Base-by-base conservation (phyloP, 2,888 invertebrate genomes). In the Onchidella celtica region DNA sequence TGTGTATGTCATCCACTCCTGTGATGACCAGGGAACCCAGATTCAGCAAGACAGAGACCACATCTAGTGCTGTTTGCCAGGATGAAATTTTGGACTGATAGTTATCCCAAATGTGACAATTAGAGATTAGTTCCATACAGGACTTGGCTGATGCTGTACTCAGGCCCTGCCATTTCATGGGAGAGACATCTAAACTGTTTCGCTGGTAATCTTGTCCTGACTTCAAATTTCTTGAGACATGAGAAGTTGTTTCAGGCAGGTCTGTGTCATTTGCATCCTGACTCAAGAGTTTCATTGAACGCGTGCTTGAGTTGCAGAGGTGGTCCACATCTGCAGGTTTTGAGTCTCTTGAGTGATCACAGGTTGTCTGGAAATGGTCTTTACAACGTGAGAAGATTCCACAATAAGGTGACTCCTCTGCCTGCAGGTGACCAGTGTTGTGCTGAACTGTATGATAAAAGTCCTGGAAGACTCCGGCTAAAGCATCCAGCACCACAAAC, bases 21-120 rank as follows among this genome's bases (percentile, higher is more conserved):
- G 83, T 73, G 69, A 61, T 69, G 27, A 83, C 73, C 27, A 78
- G 38, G n/a, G 55, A 68, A 11, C 80, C 81, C 55, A 83, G 66
- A 47, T 59, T 74, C 55, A 78, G 57, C 40, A 83, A 11, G 6
- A 61, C 66, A 11, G 68, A 81, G n/a, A 81, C 81, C 14, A 70
- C 32, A 29, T 65, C 72, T 0, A 77, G 63, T 21, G 78, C 83
- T 55, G 80, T 63, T 11, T 68, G 34, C 83, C 83, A 83, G 21
- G 77, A 61, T 11, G 57, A 32, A 29, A 81, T 59, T 61, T 83
- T 83, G 11, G 80, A 70, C 38, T 47, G 32, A 38, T 74, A 81
- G 47, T 78, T 83, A 14, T 83, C 83, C 73, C 63, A 77, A 66
- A 66, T 34, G 24, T 66, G 32, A 66, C 24, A 29, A n/a, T 68